Evolutionary conservation across 2,113 vertebrate genomes (phyloP).

Genomic region (Brevimyrus niger): DNA sequence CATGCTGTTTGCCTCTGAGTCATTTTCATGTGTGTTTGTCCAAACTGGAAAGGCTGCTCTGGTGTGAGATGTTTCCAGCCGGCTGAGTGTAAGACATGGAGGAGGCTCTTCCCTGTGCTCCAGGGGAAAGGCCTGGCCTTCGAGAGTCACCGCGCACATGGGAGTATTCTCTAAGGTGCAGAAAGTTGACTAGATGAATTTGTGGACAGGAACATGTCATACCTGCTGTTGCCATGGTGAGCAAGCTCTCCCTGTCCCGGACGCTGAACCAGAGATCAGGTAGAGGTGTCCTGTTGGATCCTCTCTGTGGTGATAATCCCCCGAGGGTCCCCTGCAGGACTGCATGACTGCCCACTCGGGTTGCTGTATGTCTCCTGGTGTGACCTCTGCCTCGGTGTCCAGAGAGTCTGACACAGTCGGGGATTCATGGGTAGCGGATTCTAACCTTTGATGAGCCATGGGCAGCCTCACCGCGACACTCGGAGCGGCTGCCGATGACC

Average conservation of each 20-base stretch:
- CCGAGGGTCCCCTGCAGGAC: not conserved
- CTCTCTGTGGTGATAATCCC: not conserved
- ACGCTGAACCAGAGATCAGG: not conserved
- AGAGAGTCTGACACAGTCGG: not conserved
- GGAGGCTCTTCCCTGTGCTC: not conserved
- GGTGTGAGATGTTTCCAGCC: conserved; percentile 8
- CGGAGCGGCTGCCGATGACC: not conserved
- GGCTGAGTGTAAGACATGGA: no score
- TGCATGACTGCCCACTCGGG: not conserved
- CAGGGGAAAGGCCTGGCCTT: not conserved
- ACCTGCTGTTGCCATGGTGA: conserved; percentile 4
- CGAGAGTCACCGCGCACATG: not conserved
- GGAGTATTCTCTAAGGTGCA: not conserved
- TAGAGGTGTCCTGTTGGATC: not conserved
- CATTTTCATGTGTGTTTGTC: not conserved
- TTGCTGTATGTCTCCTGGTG: not conserved
- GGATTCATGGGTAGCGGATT: not conserved
- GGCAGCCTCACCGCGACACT: no score
- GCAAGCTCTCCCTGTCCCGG: not conserved
- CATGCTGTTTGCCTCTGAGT: not conserved
- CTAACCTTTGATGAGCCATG: not conserved
- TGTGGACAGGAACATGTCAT: not conserved
- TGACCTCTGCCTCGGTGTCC: not conserved
- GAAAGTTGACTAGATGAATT: not conserved
- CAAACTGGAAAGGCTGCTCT: not conserved